phyloP scores from a whole-genome alignment of 2,888 invertebrate species.

The Timema podura region DNA sequence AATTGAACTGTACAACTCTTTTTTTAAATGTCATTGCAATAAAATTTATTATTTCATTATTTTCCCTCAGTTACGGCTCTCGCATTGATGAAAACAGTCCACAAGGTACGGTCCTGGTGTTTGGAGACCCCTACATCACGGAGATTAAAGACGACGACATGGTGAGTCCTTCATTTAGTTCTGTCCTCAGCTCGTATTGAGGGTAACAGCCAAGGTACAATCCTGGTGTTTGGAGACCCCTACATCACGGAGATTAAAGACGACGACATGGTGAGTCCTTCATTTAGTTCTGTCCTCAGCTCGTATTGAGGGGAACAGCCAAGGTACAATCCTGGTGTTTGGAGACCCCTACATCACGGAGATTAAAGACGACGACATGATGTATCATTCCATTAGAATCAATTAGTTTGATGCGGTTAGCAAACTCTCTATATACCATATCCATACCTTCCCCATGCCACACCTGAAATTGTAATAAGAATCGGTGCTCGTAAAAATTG shows the following conservation, averaged over 20 bases:
- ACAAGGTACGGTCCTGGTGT: conserved; percentile 70
- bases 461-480: no score
- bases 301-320: no score
- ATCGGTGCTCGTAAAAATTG: no score
- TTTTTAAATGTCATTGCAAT: no score
- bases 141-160: conserved; percentile 72
- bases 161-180: conserved; percentile 32
- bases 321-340: conserved; percentile 71
- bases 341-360: conserved; percentile 66
- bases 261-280: conserved; percentile 55
- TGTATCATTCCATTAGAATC: no score
- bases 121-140: conserved; percentile 66
- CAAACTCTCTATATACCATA: no score
- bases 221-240: conserved; percentile 65
- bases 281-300: not conserved
- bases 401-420: no score
- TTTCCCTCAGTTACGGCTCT: conserved; percentile 60
- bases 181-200: not conserved
- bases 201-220: conserved; percentile 55
- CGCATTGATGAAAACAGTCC: conserved; percentile 77
- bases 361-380: conserved; percentile 70
- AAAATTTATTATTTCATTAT: no score
- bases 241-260: conserved; percentile 70
- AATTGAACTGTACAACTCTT: no score
- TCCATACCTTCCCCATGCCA: no score